Evolutionary conservation across 1,140 invertebrate genomes (phyloP).

Genomic region (Coboldia fuscipes): DNA sequence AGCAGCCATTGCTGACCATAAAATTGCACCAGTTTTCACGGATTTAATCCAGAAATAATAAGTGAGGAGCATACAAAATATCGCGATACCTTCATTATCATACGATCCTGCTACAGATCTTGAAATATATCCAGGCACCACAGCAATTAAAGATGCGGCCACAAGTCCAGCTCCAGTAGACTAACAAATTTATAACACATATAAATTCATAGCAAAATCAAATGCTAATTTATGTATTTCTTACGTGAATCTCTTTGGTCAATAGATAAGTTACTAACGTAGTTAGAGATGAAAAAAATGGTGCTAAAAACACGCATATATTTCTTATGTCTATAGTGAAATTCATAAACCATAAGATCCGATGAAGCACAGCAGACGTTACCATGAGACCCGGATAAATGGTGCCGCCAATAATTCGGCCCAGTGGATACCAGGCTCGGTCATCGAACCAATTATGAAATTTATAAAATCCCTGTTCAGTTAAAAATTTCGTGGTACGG

Average conservation of each 20-base stretch:
- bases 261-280: conserved; percentile 88
- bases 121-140: conserved; percentile 94
- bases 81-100: conserved; percentile 97
- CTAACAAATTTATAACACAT: no score
- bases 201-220: no score
- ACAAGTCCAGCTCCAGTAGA: conserved; percentile 80
- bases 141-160: conserved; percentile 85
- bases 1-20: conserved; percentile 75
- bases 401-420: conserved; percentile 91
- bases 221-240: conserved; percentile 7
- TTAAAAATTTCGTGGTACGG: conserved; percentile 80
- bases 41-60: conserved; percentile 97
- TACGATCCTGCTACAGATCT: conserved; percentile 93
- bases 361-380: conserved; percentile 82
- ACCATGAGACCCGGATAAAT: conserved; percentile 97
- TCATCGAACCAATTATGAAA: conserved; percentile 99
- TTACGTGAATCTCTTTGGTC: conserved; percentile 84
- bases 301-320: conserved; percentile 94
- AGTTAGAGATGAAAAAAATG: conserved; percentile 90
- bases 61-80: conserved; percentile 95
- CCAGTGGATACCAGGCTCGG: conserved; percentile 92
- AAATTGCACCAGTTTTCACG: conserved; percentile 85
- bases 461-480: conserved; percentile 91
- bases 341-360: conserved; percentile 71
- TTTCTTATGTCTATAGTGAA: conserved; percentile 92